Base-by-base conservation (phyloP, 1,140 invertebrate species). In the Vanessa atalanta region DNA sequence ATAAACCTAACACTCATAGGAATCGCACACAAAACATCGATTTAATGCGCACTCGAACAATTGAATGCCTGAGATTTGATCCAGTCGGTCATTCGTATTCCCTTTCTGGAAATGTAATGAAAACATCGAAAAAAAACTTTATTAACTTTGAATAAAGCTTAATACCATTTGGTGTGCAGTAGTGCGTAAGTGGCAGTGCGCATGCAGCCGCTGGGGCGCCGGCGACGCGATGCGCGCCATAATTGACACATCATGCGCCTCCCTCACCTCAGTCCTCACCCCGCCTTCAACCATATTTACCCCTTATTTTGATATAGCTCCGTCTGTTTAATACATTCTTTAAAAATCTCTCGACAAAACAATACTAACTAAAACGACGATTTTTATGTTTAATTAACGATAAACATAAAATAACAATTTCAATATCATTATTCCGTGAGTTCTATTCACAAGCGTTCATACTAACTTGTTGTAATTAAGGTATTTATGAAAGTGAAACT, bases 241-340 rank as follows among this genome's bases (percentile, higher is more conserved):
- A 76, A 76, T 76, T 72, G 74, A 76, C 65, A 76, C 74, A 64
- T 76, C 57, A 72, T 43, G 53, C 61, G 53, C 53, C 43, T 63
- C 14, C 6, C 26, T 31, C 26, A 6, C 26, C 26, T 31, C 26
- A 6, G 6, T 6, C 26, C 26, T 31, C 26, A 31, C 26, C 26
- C 26, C 26, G 26, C 26, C 26, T 47, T 47, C 13, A 0, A 13
- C 2, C 7, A 48, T 48, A 48, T 13, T 48, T 48, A 13, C 26
- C 26, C 26, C 26, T 31, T 31, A 43, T 43, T 8, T 43, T 43
- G 37, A 8, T 43, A 43, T 9, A 43, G 37, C 37, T 43, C 37
- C 1, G 37, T 43, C 9, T 43, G 7, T 9, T 43, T 9, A 8
- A 3, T 43, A 43, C 37, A 11, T 43, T 43, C 37, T 43, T 43